phyloP scores from a whole-genome alignment of 2,797 vertebrate species.

The Xenops minutus region DNA sequence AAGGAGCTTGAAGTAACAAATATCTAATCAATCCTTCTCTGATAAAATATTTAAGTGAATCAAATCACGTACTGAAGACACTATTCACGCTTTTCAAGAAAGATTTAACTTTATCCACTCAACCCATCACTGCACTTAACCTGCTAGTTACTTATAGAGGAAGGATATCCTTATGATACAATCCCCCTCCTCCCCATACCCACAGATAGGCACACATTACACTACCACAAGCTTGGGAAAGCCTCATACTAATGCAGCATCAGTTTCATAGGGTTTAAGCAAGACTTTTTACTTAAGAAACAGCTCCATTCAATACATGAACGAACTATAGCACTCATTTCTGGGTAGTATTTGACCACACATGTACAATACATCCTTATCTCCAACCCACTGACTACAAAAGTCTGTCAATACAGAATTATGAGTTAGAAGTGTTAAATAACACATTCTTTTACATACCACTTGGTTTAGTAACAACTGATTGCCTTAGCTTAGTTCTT shows the following conservation, averaged over 20 bases:
- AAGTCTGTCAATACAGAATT: background rate
- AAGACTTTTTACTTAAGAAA: background rate
- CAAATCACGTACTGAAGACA: background rate
- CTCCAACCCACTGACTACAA: background rate
- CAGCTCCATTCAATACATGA: background rate
- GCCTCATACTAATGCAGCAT: background rate
- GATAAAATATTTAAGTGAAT: background rate
- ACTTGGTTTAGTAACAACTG: background rate
- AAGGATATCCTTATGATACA: fast-evolving
- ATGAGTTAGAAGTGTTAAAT: background rate
- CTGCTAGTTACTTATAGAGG: background rate
- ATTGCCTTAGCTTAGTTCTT: background rate
- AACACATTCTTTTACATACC: background rate
- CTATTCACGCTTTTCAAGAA: background rate
- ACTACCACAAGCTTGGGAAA: background rate
- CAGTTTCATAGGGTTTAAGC: background rate
- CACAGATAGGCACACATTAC: background rate
- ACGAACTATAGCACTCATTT: background rate
- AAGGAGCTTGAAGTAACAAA: background rate
- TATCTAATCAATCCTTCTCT: background rate
- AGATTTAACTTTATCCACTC: background rate
- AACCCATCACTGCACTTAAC: background rate
- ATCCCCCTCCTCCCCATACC: background rate
- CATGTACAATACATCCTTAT: background rate
- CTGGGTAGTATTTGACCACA: background rate